Base-by-base conservation (phyloP, 2,797 vertebrate species). In the Garrulus glandarius region DNA sequence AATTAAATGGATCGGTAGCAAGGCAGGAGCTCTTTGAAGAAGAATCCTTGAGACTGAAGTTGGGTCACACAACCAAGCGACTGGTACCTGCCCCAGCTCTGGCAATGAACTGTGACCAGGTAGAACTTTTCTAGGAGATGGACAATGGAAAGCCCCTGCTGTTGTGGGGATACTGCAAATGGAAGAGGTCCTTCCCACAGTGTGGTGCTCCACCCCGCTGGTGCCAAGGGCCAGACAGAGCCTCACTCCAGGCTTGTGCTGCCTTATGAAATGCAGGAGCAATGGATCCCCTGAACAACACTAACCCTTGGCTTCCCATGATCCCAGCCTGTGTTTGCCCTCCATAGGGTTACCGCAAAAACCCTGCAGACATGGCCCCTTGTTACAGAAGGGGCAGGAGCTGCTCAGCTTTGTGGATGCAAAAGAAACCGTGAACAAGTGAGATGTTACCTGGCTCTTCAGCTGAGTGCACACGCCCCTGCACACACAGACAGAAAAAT, bases 201-300 rank as follows among this genome's bases (percentile, higher is more conserved):
- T 0, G 1, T 29, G 36, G 39, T 5, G 27, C 29, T 22, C 34
- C 2, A 0, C 16, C 12, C 47, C 1, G 4, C 46, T 24, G 52
- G 20, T 20, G 24, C 30, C 61, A 11, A 64, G 53, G 53, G 26
- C 41, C 8, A 2, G 32, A 5, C 6, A 2, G 13, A 69, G 43
- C 43, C 72, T 49, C 20, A 3, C 3, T 10, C 29, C 55, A 21
- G 46, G 46, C 68, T 2, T 46, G 49, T 4, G 11, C 53, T 30
- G 44, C 9, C 39, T 47, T 8, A 16, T 3, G 21, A 19, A 49
- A 13, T 3, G 20, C 34, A 37, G 59, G 19, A 32, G 29, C 5
- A 19, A 10, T 24, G 60, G 15, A 17, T 34, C 13, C 64, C 21
- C 44, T 15, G 46, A 37, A 5, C 26, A 13, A 5, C 30, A 30